Conservation (phyloP, 2,888 invertebrate genomes). For the Ormyrus labotus region DNA sequence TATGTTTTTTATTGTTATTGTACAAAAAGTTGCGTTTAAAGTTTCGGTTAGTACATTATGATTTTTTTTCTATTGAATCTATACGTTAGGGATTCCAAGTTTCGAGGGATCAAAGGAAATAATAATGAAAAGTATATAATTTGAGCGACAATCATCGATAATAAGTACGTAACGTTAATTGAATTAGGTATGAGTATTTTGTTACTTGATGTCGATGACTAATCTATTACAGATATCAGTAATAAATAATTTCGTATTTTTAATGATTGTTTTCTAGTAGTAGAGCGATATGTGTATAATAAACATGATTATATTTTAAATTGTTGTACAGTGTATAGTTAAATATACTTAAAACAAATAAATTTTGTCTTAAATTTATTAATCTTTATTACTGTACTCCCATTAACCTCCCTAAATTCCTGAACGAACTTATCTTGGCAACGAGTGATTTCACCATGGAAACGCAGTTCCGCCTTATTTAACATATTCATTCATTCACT, state of each 20-base stretch:
- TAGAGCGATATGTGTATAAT: slow-evolving; percentile 25
- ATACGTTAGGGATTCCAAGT: neutral
- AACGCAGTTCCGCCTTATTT: slow-evolving; percentile 30
- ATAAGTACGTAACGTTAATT: slow-evolving; percentile 27
- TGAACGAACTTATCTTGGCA: neutral
- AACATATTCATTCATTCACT: slow-evolving; percentile 23
- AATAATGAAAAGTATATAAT: slow-evolving; percentile 25
- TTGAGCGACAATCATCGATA: slow-evolving; percentile 55
- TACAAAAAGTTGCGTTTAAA: too few species aligned
- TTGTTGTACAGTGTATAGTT: slow-evolving; percentile 57
- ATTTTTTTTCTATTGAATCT: too few species aligned
- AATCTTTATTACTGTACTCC: neutral
- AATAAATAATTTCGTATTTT: slow-evolving; percentile 12
- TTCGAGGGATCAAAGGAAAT: slow-evolving; percentile 15
- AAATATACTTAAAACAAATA: slow-evolving; percentile 52
- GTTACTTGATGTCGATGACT: slow-evolving; percentile 38
- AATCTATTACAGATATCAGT: neutral
- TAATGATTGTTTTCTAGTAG: slow-evolving; percentile 31
- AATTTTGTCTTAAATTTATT: neutral
- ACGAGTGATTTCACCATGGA: slow-evolving; percentile 44
- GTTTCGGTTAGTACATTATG: too few species aligned
- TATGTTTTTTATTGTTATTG: too few species aligned
- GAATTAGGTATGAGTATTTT: slow-evolving; percentile 38
- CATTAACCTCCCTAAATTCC: too few species aligned
- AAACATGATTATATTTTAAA: slow-evolving; percentile 39